phyloP scores from a whole-genome alignment of 2,797 vertebrate genomes.

The Lagocephalus sceleratus region DNA sequence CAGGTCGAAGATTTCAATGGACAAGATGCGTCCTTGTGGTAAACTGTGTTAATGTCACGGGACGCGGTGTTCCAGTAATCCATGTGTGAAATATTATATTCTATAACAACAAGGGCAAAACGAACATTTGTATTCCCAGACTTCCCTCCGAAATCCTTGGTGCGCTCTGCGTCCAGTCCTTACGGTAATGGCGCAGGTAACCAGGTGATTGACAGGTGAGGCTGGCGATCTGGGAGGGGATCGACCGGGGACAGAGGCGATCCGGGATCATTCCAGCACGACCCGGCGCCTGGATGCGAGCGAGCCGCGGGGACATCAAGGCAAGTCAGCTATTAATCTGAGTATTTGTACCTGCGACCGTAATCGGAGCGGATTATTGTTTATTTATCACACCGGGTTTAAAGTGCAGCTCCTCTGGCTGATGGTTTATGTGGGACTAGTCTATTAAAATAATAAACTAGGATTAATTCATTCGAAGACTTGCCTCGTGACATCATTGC shows the following conservation, averaged over 20 bases:
- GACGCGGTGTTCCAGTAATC: no score
- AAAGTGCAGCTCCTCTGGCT: no score
- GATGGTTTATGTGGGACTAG: no score
- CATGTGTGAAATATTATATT: no score
- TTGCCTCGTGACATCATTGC: no score
- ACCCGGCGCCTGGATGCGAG: slow-evolving; percentile 17
- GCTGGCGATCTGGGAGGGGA: slow-evolving; percentile 20
- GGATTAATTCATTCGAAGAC: no score
- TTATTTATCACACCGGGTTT: slow-evolving; percentile 6
- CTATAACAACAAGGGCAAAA: no score
- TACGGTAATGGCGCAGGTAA: slow-evolving; percentile 45
- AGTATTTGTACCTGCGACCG: background rate
- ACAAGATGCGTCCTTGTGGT: no score
- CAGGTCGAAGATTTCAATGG: no score
- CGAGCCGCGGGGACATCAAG: slow-evolving; percentile 13
- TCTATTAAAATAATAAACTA: no score
- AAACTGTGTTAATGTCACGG: no score
- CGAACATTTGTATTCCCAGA: no score
- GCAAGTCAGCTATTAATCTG: slow-evolving; percentile 17
- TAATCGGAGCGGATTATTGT: background rate
- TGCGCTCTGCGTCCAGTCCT: slow-evolving; percentile 25
- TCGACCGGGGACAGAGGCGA: slow-evolving; percentile 2
- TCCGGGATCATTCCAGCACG: slow-evolving; percentile 16
- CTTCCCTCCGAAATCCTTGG: background rate
- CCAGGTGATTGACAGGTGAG: slow-evolving; percentile 52